phyloP scores from a whole-genome alignment of 1,140 invertebrate species.

The Frieseomelitta varia region DNA sequence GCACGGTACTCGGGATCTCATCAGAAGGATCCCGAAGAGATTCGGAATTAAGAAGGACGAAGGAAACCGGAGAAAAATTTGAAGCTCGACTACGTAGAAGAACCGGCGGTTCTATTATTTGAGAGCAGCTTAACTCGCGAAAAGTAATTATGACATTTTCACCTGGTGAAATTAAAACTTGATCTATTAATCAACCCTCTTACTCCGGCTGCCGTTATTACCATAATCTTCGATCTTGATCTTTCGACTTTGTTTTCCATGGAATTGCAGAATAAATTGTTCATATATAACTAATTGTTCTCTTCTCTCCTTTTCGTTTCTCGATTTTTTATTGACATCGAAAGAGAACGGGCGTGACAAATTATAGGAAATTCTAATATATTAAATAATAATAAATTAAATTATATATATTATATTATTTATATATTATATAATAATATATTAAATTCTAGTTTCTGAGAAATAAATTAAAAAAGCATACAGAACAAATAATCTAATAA shows the following conservation, averaged over 20 bases:
- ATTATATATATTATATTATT: too few relatives aligned
- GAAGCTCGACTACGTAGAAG: background rate
- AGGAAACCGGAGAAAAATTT: slow-evolving; percentile 23
- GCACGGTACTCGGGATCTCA: slow-evolving; percentile 13
- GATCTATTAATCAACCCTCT: background rate
- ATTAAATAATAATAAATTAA: too few relatives aligned
- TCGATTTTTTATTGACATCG: background rate
- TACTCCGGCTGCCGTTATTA: background rate
- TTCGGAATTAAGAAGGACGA: background rate
- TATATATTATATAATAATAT: too few relatives aligned
- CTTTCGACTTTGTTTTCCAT: too few relatives aligned
- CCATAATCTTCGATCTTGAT: background rate
- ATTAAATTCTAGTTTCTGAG: too few relatives aligned
- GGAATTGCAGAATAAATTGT: background rate
- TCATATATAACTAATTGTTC: background rate
- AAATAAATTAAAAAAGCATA: too few relatives aligned
- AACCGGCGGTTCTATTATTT: background rate
- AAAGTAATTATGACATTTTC: slow-evolving; percentile 2
- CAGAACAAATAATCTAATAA: too few relatives aligned
- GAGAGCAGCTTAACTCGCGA: background rate
- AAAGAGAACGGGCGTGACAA: too few relatives aligned
- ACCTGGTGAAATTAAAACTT: background rate
- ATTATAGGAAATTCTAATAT: too few relatives aligned
- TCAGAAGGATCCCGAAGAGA: background rate
- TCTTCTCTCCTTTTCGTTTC: background rate